phyloP scores from a whole-genome alignment of 2,113 vertebrate genomes.

The Dasyprocta punctata region DNA sequence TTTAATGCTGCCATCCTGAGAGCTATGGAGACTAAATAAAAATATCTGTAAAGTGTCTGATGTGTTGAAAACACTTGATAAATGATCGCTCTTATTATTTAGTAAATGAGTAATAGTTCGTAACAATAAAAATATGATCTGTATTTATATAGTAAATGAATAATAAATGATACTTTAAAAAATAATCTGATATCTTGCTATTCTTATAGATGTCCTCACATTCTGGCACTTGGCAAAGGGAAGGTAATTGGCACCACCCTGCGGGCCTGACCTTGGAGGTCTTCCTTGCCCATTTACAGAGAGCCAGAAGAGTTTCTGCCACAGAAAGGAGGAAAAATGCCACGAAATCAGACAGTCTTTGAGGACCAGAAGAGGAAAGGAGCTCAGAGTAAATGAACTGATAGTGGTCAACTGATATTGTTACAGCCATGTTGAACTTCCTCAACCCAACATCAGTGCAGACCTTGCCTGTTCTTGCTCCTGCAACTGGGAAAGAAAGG shows the following conservation, averaged over 20 bases:
- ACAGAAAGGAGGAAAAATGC: background rate
- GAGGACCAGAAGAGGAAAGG: background rate
- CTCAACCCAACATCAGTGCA: background rate
- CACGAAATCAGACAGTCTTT: background rate
- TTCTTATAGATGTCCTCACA: background rate
- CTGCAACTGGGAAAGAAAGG: background rate
- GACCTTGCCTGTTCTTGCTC: background rate
- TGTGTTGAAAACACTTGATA: background rate
- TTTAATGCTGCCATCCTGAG: background rate
- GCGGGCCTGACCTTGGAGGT: background rate
- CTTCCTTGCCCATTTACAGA: background rate
- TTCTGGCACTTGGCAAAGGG: background rate
- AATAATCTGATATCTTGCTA: background rate
- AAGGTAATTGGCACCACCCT: background rate
- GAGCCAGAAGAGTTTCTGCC: background rate
- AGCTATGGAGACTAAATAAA: background rate
- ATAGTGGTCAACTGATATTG: background rate
- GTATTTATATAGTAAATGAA: background rate
- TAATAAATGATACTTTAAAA: background rate
- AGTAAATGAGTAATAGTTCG: background rate
- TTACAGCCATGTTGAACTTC: background rate
- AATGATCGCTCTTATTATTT: background rate
- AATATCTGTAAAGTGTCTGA: background rate
- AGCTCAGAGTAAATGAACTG: background rate
- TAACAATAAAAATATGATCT: background rate